Percentiles rank a stretch among this genome's conserved stretches.
Conservation (phyloP, 2,113 vertebrate species). For the Crocuta crocuta region DNA sequence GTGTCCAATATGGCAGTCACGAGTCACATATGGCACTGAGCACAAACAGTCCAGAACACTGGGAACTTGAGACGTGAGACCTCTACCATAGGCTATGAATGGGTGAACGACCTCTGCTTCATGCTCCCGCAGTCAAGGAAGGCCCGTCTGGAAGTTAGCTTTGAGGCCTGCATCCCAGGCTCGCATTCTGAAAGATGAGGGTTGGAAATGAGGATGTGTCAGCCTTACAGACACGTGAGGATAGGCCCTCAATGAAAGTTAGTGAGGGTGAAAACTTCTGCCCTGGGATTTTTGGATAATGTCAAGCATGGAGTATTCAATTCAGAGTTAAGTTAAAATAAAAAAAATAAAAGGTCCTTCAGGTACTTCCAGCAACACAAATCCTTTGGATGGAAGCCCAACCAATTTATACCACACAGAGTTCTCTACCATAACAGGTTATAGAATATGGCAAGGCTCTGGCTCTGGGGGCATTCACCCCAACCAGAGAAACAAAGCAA, state of each 20-base stretch:
- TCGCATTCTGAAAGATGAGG: neutral
- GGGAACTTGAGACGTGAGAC: neutral
- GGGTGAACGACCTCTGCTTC: neutral
- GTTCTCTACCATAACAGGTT: neutral
- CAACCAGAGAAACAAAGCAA: neutral
- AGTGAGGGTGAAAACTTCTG: neutral
- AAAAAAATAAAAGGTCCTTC: neutral
- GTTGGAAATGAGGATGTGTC: neutral
- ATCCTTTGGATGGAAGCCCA: neutral
- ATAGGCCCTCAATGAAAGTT: neutral
- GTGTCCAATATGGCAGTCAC: neutral
- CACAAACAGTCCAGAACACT: neutral
- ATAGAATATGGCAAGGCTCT: neutral
- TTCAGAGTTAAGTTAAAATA: neutral
- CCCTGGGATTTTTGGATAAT: neutral
- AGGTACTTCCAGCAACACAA: neutral
- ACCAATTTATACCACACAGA: neutral
- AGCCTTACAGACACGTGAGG: neutral
- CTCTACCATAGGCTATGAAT: fast-evolving
- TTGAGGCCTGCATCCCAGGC: neutral
- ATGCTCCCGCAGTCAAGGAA: fast-evolving
- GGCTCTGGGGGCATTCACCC: neutral
- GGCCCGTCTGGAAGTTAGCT: neutral
- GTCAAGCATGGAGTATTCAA: neutral
- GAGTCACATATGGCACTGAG: fast-evolving